These are phyloP conservation scores for Arge pagana DNA, from an alignment of 2,888 invertebrate species.

Conservation along the genomic window DNA sequence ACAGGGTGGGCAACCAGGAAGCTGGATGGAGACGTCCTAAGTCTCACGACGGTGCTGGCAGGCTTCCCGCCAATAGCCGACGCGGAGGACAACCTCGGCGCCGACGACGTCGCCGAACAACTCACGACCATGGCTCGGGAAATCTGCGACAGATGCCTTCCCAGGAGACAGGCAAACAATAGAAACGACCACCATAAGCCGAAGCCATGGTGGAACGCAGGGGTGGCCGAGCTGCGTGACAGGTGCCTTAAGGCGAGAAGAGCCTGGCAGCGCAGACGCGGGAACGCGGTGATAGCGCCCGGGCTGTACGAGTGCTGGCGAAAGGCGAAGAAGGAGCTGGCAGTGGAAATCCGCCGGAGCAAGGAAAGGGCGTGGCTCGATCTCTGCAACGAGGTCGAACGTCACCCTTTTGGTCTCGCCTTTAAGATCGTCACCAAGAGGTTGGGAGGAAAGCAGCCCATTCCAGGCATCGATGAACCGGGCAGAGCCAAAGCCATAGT, in stretches of 20 bases:
- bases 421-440: constrained; percentile 24
- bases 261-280: constrained; percentile 7
- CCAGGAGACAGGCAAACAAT: too few relatives aligned
- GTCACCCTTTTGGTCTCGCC: constrained; percentile 24
- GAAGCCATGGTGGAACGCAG: constrained; percentile 12
- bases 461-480: constrained; percentile 10
- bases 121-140: too few relatives aligned
- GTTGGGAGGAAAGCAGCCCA: too few relatives aligned
- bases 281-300: constrained; percentile 3
- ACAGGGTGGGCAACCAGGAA: background rate
- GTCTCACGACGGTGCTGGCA: too few relatives aligned
- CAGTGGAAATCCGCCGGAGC: constrained; percentile 16
- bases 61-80: too few relatives aligned
- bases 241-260: background rate
- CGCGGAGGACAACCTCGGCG: too few relatives aligned
- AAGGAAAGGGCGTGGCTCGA: constrained; percentile 22
- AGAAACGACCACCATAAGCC: background rate
- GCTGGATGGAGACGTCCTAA: too few relatives aligned
- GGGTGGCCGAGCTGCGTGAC: constrained; percentile 10
- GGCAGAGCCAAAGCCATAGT: background rate
- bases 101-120: too few relatives aligned
- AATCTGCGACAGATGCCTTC: too few relatives aligned
- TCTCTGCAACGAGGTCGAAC: constrained; percentile 18
- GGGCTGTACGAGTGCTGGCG: background rate
- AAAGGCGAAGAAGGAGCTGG: constrained; percentile 18